Evolutionary conservation across 1,140 invertebrate species (phyloP).

Genomic region (Venustaconcha ellipsiformis): DNA sequence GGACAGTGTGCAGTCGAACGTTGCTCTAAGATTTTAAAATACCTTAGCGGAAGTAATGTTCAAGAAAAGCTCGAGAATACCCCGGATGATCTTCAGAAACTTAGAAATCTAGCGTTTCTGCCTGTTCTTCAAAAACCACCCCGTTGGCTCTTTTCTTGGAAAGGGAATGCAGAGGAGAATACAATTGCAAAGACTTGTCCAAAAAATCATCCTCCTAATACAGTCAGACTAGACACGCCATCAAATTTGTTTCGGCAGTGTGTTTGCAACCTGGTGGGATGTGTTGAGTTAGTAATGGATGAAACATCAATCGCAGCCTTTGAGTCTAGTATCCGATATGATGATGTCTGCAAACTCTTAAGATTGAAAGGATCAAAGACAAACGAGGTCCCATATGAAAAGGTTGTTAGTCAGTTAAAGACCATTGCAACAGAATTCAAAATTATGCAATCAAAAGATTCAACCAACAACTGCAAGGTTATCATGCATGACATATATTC

Average conservation of each 20-base stretch:
- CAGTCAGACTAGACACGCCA: slow-evolving; percentile 8
- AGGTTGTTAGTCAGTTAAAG: no score
- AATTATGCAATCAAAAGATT: no score
- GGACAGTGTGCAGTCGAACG: slow-evolving; percentile 6
- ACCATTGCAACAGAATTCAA: no score
- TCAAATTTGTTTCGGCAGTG: not conserved
- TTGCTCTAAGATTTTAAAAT: slow-evolving; percentile 12
- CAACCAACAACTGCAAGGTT: no score
- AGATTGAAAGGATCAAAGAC: no score
- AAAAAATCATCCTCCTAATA: no score
- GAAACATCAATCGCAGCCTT: not conserved
- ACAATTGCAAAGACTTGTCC: not conserved
- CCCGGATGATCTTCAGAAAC: not conserved
- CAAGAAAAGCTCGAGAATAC: not conserved
- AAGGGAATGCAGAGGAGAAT: not conserved
- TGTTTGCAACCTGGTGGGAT: not conserved
- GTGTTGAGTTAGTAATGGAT: not conserved
- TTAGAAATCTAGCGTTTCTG: slow-evolving; percentile 28
- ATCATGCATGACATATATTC: no score
- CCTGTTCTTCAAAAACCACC: slow-evolving; percentile 30
- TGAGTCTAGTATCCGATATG: no score
- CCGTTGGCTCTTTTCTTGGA: slow-evolving; percentile 33
- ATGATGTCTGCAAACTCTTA: no score
- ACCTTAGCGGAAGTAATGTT: slow-evolving; percentile 6
- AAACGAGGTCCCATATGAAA: no score